A percentile compares a stretch with the other conserved stretches of the same genome.
Conservation (phyloP, 2,797 vertebrate species). For the Kryptolebias ocellatus region DNA sequence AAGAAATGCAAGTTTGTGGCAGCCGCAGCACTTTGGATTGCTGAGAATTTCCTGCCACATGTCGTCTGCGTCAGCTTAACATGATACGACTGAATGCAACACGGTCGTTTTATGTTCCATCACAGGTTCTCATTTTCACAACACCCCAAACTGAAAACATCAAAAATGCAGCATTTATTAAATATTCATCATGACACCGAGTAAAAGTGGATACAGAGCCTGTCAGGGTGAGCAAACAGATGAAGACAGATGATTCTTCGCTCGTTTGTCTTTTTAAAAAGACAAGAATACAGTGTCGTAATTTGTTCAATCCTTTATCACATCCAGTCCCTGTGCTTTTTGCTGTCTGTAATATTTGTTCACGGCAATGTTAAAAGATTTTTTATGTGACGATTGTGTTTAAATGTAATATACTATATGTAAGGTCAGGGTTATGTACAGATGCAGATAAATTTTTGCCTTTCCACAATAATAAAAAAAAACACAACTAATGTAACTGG, state of each 20-base stretch:
- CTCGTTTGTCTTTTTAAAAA: not conserved
- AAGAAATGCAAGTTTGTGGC: conserved; percentile 35
- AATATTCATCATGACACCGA: not conserved
- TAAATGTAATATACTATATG: too few relatives aligned
- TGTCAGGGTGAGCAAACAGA: not conserved
- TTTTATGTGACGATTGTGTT: too few relatives aligned
- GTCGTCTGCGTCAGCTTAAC: conserved; percentile 17
- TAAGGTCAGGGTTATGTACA: too few relatives aligned
- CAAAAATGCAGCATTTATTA: not conserved
- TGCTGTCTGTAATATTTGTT: too few relatives aligned
- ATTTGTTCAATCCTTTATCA: too few relatives aligned
- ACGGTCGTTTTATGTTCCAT: conserved; percentile 35
- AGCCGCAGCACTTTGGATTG: conserved; percentile 15
- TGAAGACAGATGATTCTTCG: not conserved
- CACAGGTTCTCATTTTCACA: not conserved
- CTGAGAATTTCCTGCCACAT: conserved; percentile 14
- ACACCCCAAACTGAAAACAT: not conserved
- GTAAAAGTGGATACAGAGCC: not conserved
- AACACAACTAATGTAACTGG: too few relatives aligned
- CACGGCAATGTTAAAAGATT: too few relatives aligned
- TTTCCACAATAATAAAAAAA: too few relatives aligned
- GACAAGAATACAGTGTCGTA: too few relatives aligned
- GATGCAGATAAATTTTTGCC: too few relatives aligned
- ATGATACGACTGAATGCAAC: conserved; percentile 28
- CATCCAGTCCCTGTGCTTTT: too few relatives aligned